Conservation (phyloP, 2,888 invertebrate species). For the Synanthedon vespiformis region DNA sequence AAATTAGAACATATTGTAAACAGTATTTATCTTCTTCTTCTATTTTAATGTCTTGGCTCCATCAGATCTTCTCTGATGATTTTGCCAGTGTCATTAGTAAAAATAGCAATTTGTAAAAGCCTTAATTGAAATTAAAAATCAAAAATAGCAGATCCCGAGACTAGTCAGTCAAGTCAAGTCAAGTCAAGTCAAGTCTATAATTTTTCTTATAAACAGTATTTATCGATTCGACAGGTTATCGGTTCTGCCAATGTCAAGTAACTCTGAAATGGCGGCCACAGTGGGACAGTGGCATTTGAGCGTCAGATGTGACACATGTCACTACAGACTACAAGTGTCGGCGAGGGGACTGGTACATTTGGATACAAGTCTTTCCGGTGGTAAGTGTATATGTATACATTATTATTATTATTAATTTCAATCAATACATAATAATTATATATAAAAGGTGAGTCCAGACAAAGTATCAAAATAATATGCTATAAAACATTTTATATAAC, state of each 20-base stretch:
- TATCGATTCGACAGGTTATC: slow-evolving; percentile 26
- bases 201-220: too few species aligned
- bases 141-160: too few species aligned
- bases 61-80: too few species aligned
- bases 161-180: too few species aligned
- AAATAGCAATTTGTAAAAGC: too few species aligned
- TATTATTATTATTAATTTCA: not conserved
- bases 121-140: too few species aligned
- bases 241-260: slow-evolving; percentile 32
- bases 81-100: too few species aligned
- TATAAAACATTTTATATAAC: too few species aligned
- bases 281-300: slow-evolving; percentile 59
- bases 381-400: slow-evolving; percentile 3
- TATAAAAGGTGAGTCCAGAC: not conserved
- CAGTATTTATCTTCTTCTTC: too few species aligned
- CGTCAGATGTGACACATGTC: slow-evolving; percentile 49
- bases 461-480: not conserved
- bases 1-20: too few species aligned
- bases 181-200: too few species aligned
- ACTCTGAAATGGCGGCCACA: slow-evolving; percentile 18
- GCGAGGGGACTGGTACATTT: slow-evolving; percentile 44
- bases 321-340: slow-evolving; percentile 43
- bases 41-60: too few species aligned
- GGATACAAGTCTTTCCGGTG: slow-evolving; percentile 18
- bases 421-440: not conserved